Base-by-base conservation (phyloP, 2,113 vertebrate genomes). In the Salvelinus fontinalis region DNA sequence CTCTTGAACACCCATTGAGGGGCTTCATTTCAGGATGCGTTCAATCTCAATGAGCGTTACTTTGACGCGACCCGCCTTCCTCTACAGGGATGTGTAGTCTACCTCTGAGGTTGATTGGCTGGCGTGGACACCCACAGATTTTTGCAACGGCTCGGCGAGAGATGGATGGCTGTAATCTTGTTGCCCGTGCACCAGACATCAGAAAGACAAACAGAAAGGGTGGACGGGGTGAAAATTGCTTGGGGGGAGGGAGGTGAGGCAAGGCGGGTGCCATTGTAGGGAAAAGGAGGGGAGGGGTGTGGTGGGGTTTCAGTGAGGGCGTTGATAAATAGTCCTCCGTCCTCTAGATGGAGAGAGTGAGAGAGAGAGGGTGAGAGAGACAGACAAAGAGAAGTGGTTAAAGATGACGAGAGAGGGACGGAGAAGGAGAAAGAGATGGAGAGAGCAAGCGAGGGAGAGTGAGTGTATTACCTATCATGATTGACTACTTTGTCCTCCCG, bases 381-480 rank as follows among this genome's bases (percentile, higher is more conserved):
- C 39, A 2, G 67, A 70, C 14, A 24, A 18, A n/a, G 27, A 68
- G 9, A 26, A 69, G 39, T 44, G 39, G 39, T 44, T 9, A 44
- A 44, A 44, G 39, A 44, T 44, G 39, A 44, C 2, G 3, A 69
- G 20, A 44, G 34, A 69, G 34, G 6, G 31, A n/a, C 5, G n/a
- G 67, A 69, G 67, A 69, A 16, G 5, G 26, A 26, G 67, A 80
- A 26, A 80, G 16, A 31, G 18, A n/a, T 39, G 16, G 34, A 49
- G n/a, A 70, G 44, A 49, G 39, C 22, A 48, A 4, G 34, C 2
- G 68, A 70, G 68, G 16, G 29, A 22, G 26, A 34, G 67, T 44
- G 54, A 85, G 81, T 81, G 79, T 82, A 72, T 77, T 80, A 73
- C 77, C 84, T 82, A 80, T 79, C 82, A 78, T 83, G 82, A 88